phyloP scores from a whole-genome alignment of 2,797 vertebrate genomes.

The Argentina silus region DNA sequence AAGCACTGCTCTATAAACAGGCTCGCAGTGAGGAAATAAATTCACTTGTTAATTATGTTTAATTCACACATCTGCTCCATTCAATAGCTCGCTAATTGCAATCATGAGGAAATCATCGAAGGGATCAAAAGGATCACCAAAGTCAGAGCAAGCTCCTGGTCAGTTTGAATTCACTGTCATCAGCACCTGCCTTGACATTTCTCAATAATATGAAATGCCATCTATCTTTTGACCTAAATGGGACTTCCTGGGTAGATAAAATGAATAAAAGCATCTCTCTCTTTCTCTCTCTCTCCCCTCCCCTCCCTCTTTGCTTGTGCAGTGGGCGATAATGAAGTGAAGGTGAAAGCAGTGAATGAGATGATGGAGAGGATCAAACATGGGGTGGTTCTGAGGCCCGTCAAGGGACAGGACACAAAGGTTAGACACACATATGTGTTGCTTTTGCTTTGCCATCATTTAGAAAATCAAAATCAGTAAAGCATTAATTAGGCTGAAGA shows the following conservation, averaged over 20 bases:
- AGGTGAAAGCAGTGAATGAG: constrained; percentile 83
- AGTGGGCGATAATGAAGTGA: constrained; percentile 74
- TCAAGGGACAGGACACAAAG: constrained; percentile 80
- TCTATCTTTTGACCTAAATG: background rate
- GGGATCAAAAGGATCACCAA: constrained; percentile 70
- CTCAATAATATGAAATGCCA: background rate
- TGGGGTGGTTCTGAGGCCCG: constrained; percentile 80
- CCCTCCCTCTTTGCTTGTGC: constrained; percentile 23
- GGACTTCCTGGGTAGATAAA: too few relatives aligned
- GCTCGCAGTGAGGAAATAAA: background rate
- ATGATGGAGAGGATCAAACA: constrained; percentile 87
- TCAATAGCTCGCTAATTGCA: constrained; percentile 79
- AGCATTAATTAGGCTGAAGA: too few relatives aligned
- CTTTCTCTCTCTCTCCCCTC: background rate
- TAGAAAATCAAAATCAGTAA: too few relatives aligned
- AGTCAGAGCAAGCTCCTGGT: constrained; percentile 75
- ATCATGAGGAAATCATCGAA: constrained; percentile 85
- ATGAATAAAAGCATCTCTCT: too few relatives aligned
- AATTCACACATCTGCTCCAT: constrained; percentile 16
- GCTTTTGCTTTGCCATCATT: too few relatives aligned
- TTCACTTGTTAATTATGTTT: background rate
- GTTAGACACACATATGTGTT: constrained; percentile 44
- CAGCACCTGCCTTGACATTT: background rate
- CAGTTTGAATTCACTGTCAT: constrained; percentile 10
- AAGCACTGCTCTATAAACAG: background rate